Base-by-base conservation (phyloP, 2,888 invertebrate genomes). In the Noctua janthina region DNA sequence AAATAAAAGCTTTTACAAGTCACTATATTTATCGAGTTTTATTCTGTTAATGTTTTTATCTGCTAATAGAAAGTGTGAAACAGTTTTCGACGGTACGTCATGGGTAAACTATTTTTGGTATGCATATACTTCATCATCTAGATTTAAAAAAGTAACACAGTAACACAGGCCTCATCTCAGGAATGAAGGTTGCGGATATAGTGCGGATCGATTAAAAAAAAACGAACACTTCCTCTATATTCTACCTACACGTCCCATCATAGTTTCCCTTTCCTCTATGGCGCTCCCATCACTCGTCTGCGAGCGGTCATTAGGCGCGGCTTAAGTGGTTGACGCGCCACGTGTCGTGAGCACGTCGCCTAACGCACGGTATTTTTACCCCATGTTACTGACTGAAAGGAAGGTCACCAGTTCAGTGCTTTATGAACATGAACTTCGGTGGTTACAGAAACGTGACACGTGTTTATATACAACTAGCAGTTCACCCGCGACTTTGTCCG, bases 281-380 rank as follows among this genome's bases (percentile, higher is more conserved):
- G 17, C 39, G 43, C 67, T 78, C 79, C 79, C 83, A 83, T 89
- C 89, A 89, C 76, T 88, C 88, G 86, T 85, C 88, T 81, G 83
- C 72, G 59, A 81, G 83, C 86, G 88, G 83, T 89, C 88, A 88
- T 88, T 88, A 88, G 88, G 83, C 88, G 72, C 81, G 70, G 70
- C 64, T 78, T 83, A 88, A 89, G 90, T 88, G 79, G 83, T 85
- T 85, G 64, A 39, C 79, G 78, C 69, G 86, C 74, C 89, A 88
- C 88, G 89, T 85, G 88, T 83, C 81, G 39, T 46, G 59, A 56
- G 82, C 69, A 78, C 79, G 76, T 74, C 62, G 71, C 72, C 39
- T 73, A 66, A 66, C 70, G 69, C 69, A 71, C 56, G 74, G 64
- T 85, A 84, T 84, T 80, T 87, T 82, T 77, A 80, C 72, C 85